These are phyloP conservation scores for Vidua macroura DNA, from an alignment of 2,113 vertebrate species.

Conservation along the genomic window DNA sequence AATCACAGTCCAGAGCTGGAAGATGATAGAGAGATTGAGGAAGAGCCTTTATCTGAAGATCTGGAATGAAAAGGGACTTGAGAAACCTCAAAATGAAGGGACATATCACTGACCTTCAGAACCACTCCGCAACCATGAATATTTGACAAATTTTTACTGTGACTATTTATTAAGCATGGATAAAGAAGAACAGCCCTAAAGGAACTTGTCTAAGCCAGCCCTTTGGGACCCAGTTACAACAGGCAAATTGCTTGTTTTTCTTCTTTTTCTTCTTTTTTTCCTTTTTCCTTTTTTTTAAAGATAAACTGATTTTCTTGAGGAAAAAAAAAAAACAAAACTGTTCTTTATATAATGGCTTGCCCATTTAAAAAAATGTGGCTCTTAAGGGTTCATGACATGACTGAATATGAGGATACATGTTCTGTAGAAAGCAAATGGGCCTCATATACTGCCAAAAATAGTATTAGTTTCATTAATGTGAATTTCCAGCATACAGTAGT, in stretches of 20 bases:
- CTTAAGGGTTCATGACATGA: conserved; percentile 88
- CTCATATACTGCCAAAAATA: conserved; percentile 99
- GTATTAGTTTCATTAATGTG: conserved; percentile 97
- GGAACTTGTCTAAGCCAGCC: conserved; percentile 92
- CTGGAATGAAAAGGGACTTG: conserved; percentile 88
- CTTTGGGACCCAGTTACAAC: conserved; percentile 89
- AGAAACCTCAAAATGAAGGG: conserved; percentile 81
- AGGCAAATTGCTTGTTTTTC: conserved; percentile 83
- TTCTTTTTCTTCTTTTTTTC: conserved; percentile 58
- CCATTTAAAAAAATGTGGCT: conserved; percentile 85
- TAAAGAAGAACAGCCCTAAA: conserved; percentile 90
- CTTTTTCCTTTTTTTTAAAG: conserved; percentile 69
- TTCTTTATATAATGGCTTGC: conserved; percentile 85
- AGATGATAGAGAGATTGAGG: conserved; percentile 97
- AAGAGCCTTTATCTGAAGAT: conserved; percentile 98
- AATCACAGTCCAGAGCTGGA: conserved; percentile 99
- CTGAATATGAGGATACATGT: conserved; percentile 87
- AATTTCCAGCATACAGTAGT: conserved; percentile 96
- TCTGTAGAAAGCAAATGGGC: conserved; percentile 92
- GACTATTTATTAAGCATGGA: conserved; percentile 99
- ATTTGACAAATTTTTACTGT: conserved; percentile 92
- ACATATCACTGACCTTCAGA: conserved; percentile 86
- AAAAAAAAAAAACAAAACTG: conserved; percentile 69
- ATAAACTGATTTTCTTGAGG: conserved; percentile 84
- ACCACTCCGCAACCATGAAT: conserved; percentile 90